Conservation (phyloP, 1,140 invertebrate species). For the Camponotus pennsylvanicus region DNA sequence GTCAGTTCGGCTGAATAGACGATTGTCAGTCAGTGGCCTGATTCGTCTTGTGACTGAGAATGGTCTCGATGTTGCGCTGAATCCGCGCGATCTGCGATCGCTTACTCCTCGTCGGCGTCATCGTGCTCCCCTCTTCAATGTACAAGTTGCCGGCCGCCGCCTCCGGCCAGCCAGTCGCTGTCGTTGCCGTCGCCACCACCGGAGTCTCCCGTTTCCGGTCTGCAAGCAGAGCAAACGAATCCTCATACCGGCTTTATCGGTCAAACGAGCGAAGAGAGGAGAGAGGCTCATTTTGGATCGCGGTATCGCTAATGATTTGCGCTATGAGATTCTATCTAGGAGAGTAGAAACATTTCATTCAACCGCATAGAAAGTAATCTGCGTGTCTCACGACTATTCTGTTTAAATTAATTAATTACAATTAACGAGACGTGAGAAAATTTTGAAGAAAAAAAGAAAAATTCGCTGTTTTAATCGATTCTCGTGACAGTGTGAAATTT, state of each 20-base stretch:
- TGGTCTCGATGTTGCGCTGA: conserved; percentile 82
- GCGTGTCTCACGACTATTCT: not conserved
- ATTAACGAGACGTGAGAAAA: not conserved
- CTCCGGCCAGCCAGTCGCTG: conserved; percentile 79
- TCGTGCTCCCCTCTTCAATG: conserved; percentile 79
- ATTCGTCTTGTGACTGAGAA: conserved; percentile 78
- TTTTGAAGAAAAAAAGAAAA: not conserved
- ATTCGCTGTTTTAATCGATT: too few relatives aligned
- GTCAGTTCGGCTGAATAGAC: too few relatives aligned
- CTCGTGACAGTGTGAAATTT: too few relatives aligned
- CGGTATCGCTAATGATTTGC: not conserved
- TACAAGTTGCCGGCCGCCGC: conserved; percentile 80
- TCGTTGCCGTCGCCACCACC: conserved; percentile 61
- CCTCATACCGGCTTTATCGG: conserved; percentile 16
- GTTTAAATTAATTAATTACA: not conserved
- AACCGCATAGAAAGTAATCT: not conserved
- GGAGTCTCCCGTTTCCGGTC: conserved; percentile 81
- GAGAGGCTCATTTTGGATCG: conserved; percentile 13
- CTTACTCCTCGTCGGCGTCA: conserved; percentile 74
- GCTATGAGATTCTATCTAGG: not conserved
- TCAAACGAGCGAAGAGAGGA: conserved; percentile 23
- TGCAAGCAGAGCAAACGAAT: conserved; percentile 62
- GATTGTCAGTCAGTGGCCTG: conserved; percentile 18
- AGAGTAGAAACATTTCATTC: not conserved
- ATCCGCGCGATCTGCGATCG: conserved; percentile 79